These are phyloP conservation scores for Tetramorium bicarinatum DNA, from an alignment of 2,888 invertebrate genomes.

Conservation along the genomic window DNA sequence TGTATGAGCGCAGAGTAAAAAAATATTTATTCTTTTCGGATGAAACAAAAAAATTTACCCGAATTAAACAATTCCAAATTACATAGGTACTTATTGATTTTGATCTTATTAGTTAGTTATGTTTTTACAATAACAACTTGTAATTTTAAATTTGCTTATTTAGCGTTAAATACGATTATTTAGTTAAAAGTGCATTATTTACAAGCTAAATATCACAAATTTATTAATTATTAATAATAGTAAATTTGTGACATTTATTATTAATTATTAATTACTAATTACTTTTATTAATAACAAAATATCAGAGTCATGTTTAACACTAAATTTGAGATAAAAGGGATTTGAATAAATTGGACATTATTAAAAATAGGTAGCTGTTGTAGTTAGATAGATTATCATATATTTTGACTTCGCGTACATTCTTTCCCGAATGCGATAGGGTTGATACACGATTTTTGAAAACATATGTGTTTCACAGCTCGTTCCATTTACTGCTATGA, in stretches of 20 bases:
- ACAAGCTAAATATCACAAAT: neutral
- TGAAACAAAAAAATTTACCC: neutral
- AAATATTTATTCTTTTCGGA: neutral
- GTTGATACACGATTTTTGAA: neutral
- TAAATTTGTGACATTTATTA: neutral
- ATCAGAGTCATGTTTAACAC: constrained; percentile 3
- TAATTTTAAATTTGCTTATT: neutral
- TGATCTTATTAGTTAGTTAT: neutral
- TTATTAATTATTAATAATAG: no score
- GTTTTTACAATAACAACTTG: neutral
- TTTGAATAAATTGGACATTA: neutral
- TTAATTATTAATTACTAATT: neutral
- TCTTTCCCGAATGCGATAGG: constrained; percentile 38
- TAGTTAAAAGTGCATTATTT: neutral
- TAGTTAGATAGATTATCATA: neutral
- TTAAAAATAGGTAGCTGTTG: neutral
- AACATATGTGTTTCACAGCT: constrained; percentile 87
- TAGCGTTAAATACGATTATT: neutral
- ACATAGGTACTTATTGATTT: neutral
- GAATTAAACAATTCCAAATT: neutral
- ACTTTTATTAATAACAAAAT: neutral
- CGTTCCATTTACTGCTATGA: constrained; percentile 97
- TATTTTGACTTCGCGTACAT: neutral
- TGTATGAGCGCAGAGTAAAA: neutral
- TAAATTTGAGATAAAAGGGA: neutral